These are phyloP conservation scores for Ivindomyrus marchei DNA, from an alignment of 2,113 vertebrate species.

Conservation along the genomic window DNA sequence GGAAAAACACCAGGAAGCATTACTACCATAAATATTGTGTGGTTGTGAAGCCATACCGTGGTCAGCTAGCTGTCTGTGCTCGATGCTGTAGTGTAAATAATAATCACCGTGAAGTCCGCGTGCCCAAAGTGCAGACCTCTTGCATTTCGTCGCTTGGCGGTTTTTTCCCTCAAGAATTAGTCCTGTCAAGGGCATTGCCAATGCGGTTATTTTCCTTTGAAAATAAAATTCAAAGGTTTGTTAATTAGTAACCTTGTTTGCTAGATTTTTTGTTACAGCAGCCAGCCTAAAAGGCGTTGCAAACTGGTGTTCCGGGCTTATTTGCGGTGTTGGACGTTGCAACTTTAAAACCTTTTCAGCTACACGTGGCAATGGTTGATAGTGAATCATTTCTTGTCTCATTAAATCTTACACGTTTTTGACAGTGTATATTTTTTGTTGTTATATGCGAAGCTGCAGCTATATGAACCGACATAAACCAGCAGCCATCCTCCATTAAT, in stretches of 20 bases:
- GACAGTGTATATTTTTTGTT: not conserved
- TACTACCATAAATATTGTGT: not conserved
- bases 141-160: not conserved
- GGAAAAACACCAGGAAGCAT: not conserved
- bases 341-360: not conserved
- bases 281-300: not conserved
- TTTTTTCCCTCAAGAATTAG: not conserved
- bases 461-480: not conserved
- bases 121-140: not conserved
- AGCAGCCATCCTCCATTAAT: not conserved
- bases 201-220: not conserved
- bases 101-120: not conserved
- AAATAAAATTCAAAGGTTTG: not conserved
- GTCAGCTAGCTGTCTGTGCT: not conserved
- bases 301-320: not conserved
- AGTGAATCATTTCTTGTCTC: not conserved
- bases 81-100: not conserved
- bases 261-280: not conserved
- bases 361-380: not conserved
- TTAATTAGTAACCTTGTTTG: not conserved
- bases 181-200: not conserved
- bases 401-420: not conserved
- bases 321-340: not conserved
- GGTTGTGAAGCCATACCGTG: not conserved
- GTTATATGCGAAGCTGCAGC: not conserved